Percentiles rank a stretch among this genome's conserved stretches.
phyloP scores from a whole-genome alignment of 2,888 invertebrate species.

The Halictus quadricinctus region DNA sequence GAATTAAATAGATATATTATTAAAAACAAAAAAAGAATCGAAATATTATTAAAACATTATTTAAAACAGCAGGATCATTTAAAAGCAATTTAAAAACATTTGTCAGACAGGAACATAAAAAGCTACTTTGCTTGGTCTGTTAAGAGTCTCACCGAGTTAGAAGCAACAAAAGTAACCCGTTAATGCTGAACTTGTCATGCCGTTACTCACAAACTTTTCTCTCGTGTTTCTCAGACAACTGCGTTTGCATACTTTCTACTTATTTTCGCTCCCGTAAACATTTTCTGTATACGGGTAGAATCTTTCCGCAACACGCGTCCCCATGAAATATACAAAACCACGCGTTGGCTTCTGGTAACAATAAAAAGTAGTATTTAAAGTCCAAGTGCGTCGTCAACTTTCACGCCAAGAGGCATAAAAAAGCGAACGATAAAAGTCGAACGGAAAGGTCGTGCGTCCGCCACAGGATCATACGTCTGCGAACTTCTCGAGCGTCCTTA shows the following conservation, averaged over 20 bases:
- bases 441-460: background rate
- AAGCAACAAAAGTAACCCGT: background rate
- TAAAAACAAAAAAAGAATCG: too few species aligned
- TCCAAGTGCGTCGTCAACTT: slow-evolving; percentile 4
- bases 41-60: too few species aligned
- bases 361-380: background rate
- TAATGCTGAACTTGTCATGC: background rate
- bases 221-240: background rate
- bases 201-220: background rate
- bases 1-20: too few species aligned
- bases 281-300: background rate
- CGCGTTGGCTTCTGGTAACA: background rate
- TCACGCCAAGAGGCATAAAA: background rate
- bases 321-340: background rate
- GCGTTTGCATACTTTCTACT: background rate
- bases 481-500: background rate
- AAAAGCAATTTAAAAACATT: background rate
- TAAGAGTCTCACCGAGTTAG: background rate
- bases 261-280: background rate
- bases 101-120: background rate
- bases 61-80: background rate
- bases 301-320: background rate
- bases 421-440: background rate
- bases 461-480: background rate
- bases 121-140: background rate